Base-by-base conservation (phyloP, 1,140 invertebrate species). In the Oryctes rhinoceros region DNA sequence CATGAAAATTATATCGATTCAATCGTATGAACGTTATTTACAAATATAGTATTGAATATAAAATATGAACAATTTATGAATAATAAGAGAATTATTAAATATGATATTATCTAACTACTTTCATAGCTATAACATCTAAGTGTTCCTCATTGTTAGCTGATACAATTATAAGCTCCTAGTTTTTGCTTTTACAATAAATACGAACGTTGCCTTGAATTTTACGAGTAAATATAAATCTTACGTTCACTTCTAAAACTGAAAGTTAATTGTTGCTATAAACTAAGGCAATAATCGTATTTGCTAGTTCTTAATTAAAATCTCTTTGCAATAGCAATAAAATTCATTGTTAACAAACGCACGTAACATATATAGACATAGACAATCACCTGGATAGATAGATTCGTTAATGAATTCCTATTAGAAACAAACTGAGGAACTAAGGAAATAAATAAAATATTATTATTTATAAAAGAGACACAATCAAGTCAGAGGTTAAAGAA, bases 181-280 rank as follows among this genome's bases (percentile, higher is more conserved):
- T n/a, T 62, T 62, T 15, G 7, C 13, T 62, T 62, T 18, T 62
- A 62, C 20, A 18, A 18, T 62, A 18, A 62, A 62, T 62, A 62
- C 20, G 53, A 18, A 62, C 5, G 53, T 62, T 62, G 53, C 53
- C 53, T 62, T 62, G 53, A 62, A 62, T 62, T 62, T 62, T 62
- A 62, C 13, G 53, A 62, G 20, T 13, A n/a, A 62, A 5, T 62
- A 62, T 62, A 62, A 62, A 62, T 62, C 53, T 62, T 18, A 62
- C 53, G 13, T 62, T 62, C 53, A 62, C 53, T 62, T 62, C 53
- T n/a, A 62, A 62, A 62, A 62, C 53, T 62, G 53, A 62, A 62
- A 62, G 53, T 62, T 62, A 62, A 62, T 53, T 62, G 53, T 62
- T 62, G 53, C 53, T 62, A 62, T 62, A 62, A 62, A 62, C 15